Evolutionary conservation across 2,113 vertebrate species (phyloP).

Genomic region (Laterallus jamaicensis): DNA sequence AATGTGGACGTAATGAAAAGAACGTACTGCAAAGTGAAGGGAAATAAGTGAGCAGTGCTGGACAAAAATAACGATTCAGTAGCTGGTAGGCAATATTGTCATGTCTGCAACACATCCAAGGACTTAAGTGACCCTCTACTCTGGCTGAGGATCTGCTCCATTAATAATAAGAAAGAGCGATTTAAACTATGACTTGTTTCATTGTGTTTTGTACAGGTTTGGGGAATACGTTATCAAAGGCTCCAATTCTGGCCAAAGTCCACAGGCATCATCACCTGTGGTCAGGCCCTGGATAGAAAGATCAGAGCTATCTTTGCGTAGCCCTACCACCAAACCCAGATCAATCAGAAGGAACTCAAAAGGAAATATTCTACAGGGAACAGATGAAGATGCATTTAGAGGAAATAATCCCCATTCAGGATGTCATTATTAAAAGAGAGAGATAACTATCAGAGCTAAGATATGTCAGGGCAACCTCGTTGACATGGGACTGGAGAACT

Average conservation of each 20-base stretch:
- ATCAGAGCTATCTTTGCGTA: conserved; percentile 54
- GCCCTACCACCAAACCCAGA: conserved; percentile 49
- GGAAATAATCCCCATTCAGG: conserved; percentile 63
- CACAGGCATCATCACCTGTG: conserved; percentile 59
- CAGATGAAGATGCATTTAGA: conserved; percentile 58
- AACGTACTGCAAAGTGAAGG: conserved; percentile 10
- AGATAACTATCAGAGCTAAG: conserved; percentile 54
- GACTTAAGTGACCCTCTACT: conserved; percentile 35
- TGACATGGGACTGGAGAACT: conserved; percentile 66
- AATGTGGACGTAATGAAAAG: neutral
- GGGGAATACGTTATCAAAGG: conserved; percentile 55
- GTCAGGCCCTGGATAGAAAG: conserved; percentile 59
- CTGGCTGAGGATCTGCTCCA: conserved; percentile 31
- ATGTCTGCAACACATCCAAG: conserved; percentile 31
- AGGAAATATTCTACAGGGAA: conserved; percentile 55
- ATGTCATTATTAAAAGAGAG: conserved; percentile 62
- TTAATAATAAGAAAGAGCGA: conserved; percentile 54
- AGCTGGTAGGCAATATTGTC: conserved; percentile 45
- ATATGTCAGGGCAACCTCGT: conserved; percentile 64
- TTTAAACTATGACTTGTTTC: conserved; percentile 46
- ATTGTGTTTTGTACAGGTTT: conserved; percentile 47
- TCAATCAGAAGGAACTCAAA: conserved; percentile 60
- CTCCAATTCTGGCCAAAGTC: conserved; percentile 55
- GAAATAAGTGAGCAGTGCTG: neutral
- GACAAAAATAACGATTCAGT: conserved; percentile 45